Evolutionary conservation across 2,888 invertebrate genomes (phyloP), one percentile per base, ranked within the genome.

Genomic region (Nemotelus pantherinus): DNA sequence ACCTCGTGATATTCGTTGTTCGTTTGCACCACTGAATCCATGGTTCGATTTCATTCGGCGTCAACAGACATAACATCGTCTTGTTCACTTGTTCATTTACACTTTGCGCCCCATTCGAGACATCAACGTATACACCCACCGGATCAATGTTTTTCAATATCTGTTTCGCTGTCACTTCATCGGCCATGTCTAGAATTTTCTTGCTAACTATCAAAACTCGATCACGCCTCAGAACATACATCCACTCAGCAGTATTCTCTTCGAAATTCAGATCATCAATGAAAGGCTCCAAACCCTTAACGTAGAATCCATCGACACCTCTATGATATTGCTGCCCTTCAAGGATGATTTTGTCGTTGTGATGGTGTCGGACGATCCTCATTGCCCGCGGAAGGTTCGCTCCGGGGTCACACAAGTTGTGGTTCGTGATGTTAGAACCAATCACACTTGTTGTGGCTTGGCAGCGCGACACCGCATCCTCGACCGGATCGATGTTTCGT

Each of bases 271-370:
- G 84, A 82, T 93, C 91, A 58, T 90, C 88, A 3, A 90, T 88
- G 83, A 92, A 91, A 79, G 91, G 86, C 83, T 94, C 93, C 43
- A 95, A 85, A 9, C 93, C 94, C 85, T 95, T 95, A 5, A 97
- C 87, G 84, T 96, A 95, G 86, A 98, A 95, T 0, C 97, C 98
- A 86, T 97, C 95, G 2, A 97, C 93, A 5, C 94, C 94, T 80
- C 91, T 89, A 94, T 89, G 1, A 87, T 81, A 81, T 89, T 88
- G 72, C 82, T 81, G 41, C 81, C 77, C 47, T 77, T 77, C 72
- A 79, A 72, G 5, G 53, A 41, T 9, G 76, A 71, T 67, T 80
- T 77, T 5, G 79, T 65, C 1, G 67, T 68, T 55, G 67, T 78
- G 7, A 48, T 67, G 43, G 74, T 72, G 48, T 57, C 64, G 65